Evolutionary conservation across 2,113 vertebrate species (phyloP).

Genomic region (Cavia aperea): DNA sequence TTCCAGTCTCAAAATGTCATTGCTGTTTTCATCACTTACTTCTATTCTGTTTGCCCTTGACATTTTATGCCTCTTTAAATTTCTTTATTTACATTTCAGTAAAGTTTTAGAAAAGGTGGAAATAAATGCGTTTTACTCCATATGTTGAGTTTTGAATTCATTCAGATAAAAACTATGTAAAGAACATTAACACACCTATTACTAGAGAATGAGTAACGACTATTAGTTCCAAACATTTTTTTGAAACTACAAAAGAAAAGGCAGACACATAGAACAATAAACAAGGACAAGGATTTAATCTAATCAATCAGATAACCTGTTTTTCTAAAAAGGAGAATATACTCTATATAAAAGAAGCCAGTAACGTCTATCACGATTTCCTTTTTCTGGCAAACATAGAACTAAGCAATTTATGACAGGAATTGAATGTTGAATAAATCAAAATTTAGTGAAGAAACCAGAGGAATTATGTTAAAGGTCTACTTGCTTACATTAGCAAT

Average conservation of each 20-base stretch:
- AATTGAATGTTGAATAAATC: neutral
- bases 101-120: constrained; percentile 16
- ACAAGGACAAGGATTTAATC: fast-evolving
- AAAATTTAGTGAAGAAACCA: neutral
- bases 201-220: neutral
- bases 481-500: neutral
- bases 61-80: constrained; percentile 47
- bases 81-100: constrained; percentile 40
- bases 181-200: constrained; percentile 14
- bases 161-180: neutral
- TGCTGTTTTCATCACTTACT: constrained; percentile 30
- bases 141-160: neutral
- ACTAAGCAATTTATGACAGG: neutral
- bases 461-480: neutral
- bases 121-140: neutral
- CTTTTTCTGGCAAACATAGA: neutral
- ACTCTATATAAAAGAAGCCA: neutral
- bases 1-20: constrained; percentile 49
- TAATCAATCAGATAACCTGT: neutral
- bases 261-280: neutral
- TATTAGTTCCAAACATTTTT: neutral
- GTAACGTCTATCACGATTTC: neutral
- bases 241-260: neutral
- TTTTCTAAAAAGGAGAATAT: neutral
- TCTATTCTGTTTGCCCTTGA: constrained; percentile 47